These are phyloP conservation scores for Dicranocentrus wangi DNA, from an alignment of 2,888 invertebrate species.

Conservation along the genomic window DNA sequence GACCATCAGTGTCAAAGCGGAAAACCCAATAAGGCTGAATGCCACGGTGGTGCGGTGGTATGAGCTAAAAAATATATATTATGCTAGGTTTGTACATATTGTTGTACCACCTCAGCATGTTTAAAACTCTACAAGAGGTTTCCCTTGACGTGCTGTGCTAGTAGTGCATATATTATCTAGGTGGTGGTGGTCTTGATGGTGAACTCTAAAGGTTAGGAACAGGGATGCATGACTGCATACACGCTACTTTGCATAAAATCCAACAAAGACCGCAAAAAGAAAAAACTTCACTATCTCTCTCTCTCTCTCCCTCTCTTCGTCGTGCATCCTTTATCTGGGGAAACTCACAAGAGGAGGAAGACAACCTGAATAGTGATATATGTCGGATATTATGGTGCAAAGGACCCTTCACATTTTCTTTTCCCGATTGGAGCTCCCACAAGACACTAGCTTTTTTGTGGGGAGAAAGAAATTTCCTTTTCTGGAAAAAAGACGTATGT, in stretches of 20 bases:
- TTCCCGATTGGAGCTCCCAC: constrained; percentile 34
- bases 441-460: constrained; percentile 20
- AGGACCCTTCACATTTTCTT: constrained; percentile 58
- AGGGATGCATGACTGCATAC: not conserved
- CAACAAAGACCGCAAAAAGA: not conserved
- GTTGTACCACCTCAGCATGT: constrained; percentile 1
- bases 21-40: constrained; percentile 54
- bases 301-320: constrained; percentile 16
- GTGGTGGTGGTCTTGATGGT: not conserved
- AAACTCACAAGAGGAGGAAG: constrained; percentile 12
- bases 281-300: constrained; percentile 16
- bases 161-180: not conserved
- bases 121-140: not conserved
- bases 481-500: constrained; percentile 25
- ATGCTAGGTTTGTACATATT: too few species aligned
- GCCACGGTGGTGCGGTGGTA: not conserved
- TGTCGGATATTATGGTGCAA: constrained; percentile 54
- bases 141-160: not conserved
- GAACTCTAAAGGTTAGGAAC: not conserved
- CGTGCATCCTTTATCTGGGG: constrained; percentile 8
- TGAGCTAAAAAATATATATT: too few species aligned
- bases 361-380: constrained; percentile 58
- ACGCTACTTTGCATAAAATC: constrained; percentile 22
- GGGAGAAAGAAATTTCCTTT: not conserved
- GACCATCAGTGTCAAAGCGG: constrained; percentile 56